Percentiles rank a stretch among this genome's conserved stretches.
phyloP scores from a whole-genome alignment of 2,888 invertebrate species.

The Amphimallon solstitiale region DNA sequence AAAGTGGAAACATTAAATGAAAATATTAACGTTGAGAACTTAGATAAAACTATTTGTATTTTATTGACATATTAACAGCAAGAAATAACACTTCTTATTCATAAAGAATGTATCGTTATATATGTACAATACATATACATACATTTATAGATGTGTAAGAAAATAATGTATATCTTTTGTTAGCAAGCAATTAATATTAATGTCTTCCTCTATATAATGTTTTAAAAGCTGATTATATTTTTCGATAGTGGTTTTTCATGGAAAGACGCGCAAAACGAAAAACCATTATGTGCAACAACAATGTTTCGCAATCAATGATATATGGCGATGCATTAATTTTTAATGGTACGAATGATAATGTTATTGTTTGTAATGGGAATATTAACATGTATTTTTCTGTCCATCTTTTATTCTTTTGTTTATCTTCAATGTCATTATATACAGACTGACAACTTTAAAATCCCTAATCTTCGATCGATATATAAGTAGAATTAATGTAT shows the following conservation, averaged over 20 bases:
- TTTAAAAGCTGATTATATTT: conserved; percentile 42
- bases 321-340: background rate
- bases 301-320: background rate
- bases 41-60: background rate
- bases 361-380: no score
- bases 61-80: conserved; percentile 8
- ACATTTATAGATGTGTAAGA: background rate
- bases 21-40: background rate
- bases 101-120: no score
- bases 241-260: conserved; percentile 45
- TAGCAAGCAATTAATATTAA: conserved; percentile 35
- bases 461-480: no score
- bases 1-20: background rate
- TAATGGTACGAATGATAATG: background rate
- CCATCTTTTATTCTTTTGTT: no score
- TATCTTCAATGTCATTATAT: no score
- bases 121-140: background rate
- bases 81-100: background rate
- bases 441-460: no score
- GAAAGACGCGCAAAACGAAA: background rate
- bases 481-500: no score
- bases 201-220: conserved; percentile 35
- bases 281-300: no score
- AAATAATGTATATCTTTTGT: background rate
- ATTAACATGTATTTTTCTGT: no score